Base-by-base conservation (phyloP, 2,113 vertebrate species). In the Phalacrocorax brasilianus region DNA sequence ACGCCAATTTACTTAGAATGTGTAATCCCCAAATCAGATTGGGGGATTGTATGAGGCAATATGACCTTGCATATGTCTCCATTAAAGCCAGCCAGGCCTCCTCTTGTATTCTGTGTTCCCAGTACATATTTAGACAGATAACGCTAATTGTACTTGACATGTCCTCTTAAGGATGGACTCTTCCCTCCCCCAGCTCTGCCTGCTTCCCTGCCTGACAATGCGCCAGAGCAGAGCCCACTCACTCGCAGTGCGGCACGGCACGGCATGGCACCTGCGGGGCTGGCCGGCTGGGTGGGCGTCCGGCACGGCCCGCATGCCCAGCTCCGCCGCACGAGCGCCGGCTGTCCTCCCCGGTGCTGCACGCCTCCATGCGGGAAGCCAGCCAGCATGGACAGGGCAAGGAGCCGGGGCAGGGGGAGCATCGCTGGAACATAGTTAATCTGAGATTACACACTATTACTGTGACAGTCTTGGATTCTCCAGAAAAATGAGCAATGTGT, bases 21-120 rank as follows among this genome's bases (percentile, higher is more conserved):
- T 97, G 98, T 98, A 98, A 99, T 99, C 98, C 98, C 98, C 98
- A 98, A 99, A 99, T 99, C 98, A 98, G 98, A 99, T 98, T 98
- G 98, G 97, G 97, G 98, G 98, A 98, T 98, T 98, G 98, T 95
- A 96, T 98, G 97, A 98, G 98, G 97, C 96, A 97, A 98, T 98
- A 98, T 98, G 98, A 99, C 99, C 98, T 99, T 99, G 98, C 97
- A 93, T 97, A 93, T 95, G 97, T 98, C 96, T 97, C 96, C 97
- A 95, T 97, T 98, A 98, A 98, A 98, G 98, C 98, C 98, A 97
- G 98, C 97, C 97, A 96, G 96, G 96, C 97, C 97, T 87, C 78
- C 86, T 68, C 85, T 97, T 97, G 97, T 97, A 96, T 95, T 98
- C 96, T 97, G 95, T 89, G 96, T 98, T 97, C 98, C 97, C 97